Evolutionary conservation across 1,140 invertebrate genomes (phyloP).

Genomic region (Drosophila novamexicana): DNA sequence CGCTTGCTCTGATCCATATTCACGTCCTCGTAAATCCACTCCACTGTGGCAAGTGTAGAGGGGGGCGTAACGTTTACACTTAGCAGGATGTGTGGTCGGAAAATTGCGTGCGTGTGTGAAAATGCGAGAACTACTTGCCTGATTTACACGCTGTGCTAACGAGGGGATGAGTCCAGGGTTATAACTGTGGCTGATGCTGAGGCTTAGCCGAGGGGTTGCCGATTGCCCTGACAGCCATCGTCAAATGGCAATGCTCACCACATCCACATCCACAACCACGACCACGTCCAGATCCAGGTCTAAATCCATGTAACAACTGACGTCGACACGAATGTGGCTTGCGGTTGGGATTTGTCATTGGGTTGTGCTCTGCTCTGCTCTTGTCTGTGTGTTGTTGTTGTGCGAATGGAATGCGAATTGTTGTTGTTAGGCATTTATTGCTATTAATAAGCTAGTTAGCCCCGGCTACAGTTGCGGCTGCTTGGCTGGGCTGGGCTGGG

Average conservation of each 20-base stretch:
- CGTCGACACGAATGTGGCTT: conserved; percentile 56
- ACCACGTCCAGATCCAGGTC: conserved; percentile 19
- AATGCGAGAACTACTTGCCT: conserved; percentile 52
- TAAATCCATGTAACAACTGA: conserved; percentile 63
- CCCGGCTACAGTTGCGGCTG: neutral
- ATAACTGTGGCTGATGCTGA: neutral
- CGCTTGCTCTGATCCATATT: neutral
- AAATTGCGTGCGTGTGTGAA: conserved; percentile 49
- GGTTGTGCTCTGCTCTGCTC: neutral
- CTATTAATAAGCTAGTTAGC: conserved; percentile 59
- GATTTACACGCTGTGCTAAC: conserved; percentile 72
- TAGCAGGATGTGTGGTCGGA: conserved; percentile 34
- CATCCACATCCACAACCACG: conserved; percentile 16
- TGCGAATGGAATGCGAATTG: conserved; percentile 36
- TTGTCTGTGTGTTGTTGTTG: conserved; percentile 10
- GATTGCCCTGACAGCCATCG: conserved; percentile 35
- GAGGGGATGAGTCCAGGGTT: conserved; percentile 60
- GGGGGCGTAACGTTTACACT: conserved; percentile 43
- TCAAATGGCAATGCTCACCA: conserved; percentile 28
- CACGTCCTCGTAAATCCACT: conserved; percentile 74
- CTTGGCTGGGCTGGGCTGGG: neutral
- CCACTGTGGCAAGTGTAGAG: conserved; percentile 68
- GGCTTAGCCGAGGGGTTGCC: conserved; percentile 44
- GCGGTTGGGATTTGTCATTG: conserved; percentile 65
- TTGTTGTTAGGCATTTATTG: conserved; percentile 57